A percentile compares a stretch with the other conserved stretches of the same genome.
phyloP scores from a whole-genome alignment of 2,797 vertebrate genomes.

The Xiphorhynchus erythropygius region DNA sequence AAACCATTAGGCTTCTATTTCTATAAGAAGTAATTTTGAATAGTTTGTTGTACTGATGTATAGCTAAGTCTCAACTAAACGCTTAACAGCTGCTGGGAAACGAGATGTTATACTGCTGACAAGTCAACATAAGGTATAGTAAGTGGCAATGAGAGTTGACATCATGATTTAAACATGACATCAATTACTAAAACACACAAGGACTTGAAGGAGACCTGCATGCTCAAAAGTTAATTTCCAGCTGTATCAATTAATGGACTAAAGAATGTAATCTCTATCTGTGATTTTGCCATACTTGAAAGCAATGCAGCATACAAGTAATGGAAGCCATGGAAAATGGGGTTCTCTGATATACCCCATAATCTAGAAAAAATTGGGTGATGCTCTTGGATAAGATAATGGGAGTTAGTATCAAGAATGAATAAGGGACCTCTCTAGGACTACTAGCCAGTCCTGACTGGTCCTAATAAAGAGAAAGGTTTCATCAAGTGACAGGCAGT shows the following conservation, averaged over 20 bases:
- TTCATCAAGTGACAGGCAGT: background rate
- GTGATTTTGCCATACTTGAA: background rate
- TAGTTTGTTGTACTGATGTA: background rate
- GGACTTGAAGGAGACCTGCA: background rate
- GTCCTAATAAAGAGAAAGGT: background rate
- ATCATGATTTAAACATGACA: conserved; percentile 9
- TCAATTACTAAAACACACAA: background rate
- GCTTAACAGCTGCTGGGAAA: conserved; percentile 27
- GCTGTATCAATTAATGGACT: background rate
- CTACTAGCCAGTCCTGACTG: background rate
- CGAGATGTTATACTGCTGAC: background rate
- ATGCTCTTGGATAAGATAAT: background rate
- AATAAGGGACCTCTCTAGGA: background rate
- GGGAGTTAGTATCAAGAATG: background rate
- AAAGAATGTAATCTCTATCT: background rate
- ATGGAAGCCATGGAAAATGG: background rate
- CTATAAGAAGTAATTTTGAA: conserved; percentile 14
- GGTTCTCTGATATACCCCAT: background rate
- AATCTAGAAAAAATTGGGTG: background rate
- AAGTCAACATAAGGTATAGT: conserved; percentile 15
- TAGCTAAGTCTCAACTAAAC: background rate
- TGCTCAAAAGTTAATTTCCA: background rate
- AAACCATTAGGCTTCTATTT: conserved; percentile 15
- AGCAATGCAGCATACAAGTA: background rate
- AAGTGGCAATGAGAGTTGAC: background rate